Percentiles rank a stretch among this genome's conserved stretches.
Evolutionary conservation across 2,797 vertebrate genomes (phyloP).

Genomic region (Glossophaga mutica): DNA sequence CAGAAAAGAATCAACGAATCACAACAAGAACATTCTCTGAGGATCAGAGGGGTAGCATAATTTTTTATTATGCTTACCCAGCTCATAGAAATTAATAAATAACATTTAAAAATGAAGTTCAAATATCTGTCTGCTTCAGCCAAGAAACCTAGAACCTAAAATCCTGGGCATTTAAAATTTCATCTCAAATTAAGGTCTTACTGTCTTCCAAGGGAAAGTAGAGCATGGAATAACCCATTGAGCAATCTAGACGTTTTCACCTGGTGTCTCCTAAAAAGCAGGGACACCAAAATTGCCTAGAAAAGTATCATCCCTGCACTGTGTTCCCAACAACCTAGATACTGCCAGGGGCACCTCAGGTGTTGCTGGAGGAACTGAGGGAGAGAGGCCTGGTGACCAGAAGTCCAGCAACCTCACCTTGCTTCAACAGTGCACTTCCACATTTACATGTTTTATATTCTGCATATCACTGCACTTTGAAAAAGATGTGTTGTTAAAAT

Average conservation of each 20-base stretch:
- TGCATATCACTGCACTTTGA: background rate
- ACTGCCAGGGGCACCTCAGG: background rate
- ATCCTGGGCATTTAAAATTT: background rate
- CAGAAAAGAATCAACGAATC: constrained; percentile 19
- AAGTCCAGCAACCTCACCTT: background rate
- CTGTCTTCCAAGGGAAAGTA: background rate
- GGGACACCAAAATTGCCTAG: background rate
- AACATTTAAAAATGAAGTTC: background rate
- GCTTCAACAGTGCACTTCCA: background rate
- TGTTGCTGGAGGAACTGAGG: background rate
- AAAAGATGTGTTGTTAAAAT: background rate
- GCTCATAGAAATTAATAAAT: background rate
- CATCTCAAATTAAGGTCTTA: background rate
- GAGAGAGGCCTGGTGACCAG: background rate
- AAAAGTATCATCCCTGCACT: background rate
- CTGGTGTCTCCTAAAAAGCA: background rate
- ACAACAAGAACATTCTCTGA: background rate
- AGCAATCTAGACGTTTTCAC: background rate
- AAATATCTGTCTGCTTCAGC: background rate
- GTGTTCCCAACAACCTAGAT: background rate
- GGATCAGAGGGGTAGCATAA: background rate
- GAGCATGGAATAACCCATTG: background rate
- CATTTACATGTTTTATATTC: background rate
- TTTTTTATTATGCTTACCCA: background rate
- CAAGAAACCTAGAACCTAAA: background rate